phyloP scores from a whole-genome alignment of 53 echinoderm and acorn worm genomes.

The Pentamera pediparva region DNA sequence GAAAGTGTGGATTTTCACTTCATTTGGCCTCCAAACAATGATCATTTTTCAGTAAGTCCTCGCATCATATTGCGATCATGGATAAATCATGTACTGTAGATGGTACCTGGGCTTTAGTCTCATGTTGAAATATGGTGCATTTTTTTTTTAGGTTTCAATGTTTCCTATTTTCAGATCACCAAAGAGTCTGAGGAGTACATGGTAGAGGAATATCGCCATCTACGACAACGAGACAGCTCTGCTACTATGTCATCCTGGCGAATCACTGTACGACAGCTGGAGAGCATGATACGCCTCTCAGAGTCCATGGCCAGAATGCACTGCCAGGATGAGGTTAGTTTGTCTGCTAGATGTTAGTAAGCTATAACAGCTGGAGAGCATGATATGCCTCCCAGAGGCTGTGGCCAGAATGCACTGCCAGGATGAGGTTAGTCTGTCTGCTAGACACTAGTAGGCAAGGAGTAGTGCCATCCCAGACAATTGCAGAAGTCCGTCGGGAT shows the following conservation, averaged over 20 bases:
- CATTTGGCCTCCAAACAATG: no score
- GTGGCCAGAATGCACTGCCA: slow-evolving; percentile 97
- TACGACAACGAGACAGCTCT: slow-evolving; percentile 84
- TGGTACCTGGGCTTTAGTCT: background rate
- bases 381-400: slow-evolving; percentile 90
- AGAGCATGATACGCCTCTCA: slow-evolving; percentile 96
- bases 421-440: slow-evolving; percentile 89
- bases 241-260: slow-evolving; percentile 81
- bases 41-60: no score
- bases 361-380: slow-evolving; percentile 65
- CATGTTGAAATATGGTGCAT: background rate
- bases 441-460: no score
- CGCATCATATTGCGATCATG: no score
- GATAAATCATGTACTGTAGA: background rate
- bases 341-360: background rate
- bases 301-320: slow-evolving; percentile 95
- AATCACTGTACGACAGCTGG: slow-evolving; percentile 94
- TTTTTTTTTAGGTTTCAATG: no score
- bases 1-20: no score
- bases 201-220: slow-evolving; percentile 93
- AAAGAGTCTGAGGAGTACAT: slow-evolving; percentile 99
- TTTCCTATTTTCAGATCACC: slow-evolving; percentile 79
- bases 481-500: no score
- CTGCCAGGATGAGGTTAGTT: slow-evolving; percentile 91
- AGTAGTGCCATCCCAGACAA: no score